Evolutionary conservation across 1,140 invertebrate species (phyloP), one percentile per base, ranked within the genome.

Genomic region (Euura lappo): DNA sequence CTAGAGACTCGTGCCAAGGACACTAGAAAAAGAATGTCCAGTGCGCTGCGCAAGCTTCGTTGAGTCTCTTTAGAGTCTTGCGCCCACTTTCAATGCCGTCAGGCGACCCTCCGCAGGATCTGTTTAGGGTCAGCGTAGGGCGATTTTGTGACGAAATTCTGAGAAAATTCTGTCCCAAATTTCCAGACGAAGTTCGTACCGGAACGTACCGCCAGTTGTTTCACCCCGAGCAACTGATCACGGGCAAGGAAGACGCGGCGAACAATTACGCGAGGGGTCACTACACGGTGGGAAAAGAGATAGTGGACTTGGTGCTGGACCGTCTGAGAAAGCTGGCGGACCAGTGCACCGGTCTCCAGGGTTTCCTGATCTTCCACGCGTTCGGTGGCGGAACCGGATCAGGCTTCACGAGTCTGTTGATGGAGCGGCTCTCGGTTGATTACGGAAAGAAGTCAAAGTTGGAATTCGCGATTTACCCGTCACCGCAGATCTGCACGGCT

Each of bases 371-470:
- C 45, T 92, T 92, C 81, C 91, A 92, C 80, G 89, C 87, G 67
- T 92, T 92, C 75, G 96, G 95, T 65, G 96, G 96, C 66, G 90
- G 90, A 6, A 94, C 92, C 73, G 92, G 92, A 8, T 90, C 90
- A 60, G 90, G 90, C 4, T 92, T 91, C 79, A 88, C 89, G 8
- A 90, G 90, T 7, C 82, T 92, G 6, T 80, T 91, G n/a, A 91
- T 91, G 89, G 90, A 91, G 81, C 81, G 90, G 44, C 81, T 92
- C 6, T 90, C 89, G 7, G 89, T 91, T 0, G 91, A 92, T 8
- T 90, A 90, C 71, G 89, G 89, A 65, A 92, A 93, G 81, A 93
- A 93, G 79, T 90, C 90, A 3, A 93, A 93, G 86, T 83, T 93
- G 44, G 92, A 93, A 81, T 93, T 93, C 79, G 78, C 86, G 90